Base-by-base conservation (phyloP, 2,888 invertebrate species). In the Endotricha flammealis region DNA sequence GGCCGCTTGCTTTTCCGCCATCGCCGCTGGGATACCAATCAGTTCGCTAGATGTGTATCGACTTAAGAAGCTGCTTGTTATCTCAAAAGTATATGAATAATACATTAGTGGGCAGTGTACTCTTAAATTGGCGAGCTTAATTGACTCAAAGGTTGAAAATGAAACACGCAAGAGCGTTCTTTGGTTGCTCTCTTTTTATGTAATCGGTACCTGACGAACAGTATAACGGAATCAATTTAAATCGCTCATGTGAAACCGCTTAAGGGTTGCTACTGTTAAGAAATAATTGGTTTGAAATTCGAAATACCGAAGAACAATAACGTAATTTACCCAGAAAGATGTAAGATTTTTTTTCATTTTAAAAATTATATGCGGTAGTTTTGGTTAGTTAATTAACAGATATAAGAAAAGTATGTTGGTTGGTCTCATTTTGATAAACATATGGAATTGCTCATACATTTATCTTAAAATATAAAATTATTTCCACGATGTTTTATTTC, bases 81-180 rank as follows among this genome's bases (percentile, higher is more conserved):
- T 85, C 85, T 83, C 79, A 83, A 82, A 83, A 81, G 78, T 78
- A 76, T 82, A 86, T 86, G 85, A 86, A 86, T 86, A 85, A 86
- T 80, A 79, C 86, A 86, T 85, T 66, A 81, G 79, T 67, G 64
- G 64, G 53, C 72, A 69, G 66, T 74, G 67, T 64, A 69, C 73
- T 73, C 81, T 82, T 79, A 81, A 82, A 82, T 81, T 76, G 82
- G 80, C 76, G 59, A 75, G 75, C 75, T 85, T 86, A 86, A 86
- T 86, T 85, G 83, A 80, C 80, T 83, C 72, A 70, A 74, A 80
- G 76, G 73, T 73, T 81, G 69, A 74, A 81, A 85, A 82, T 82
- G 80, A 80, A 77, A 65, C 72, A 66, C 54, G 57, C 55, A 55
- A 50, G 44, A 44, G 42, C 48, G 35, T 41, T 44, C 42, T 47